A percentile compares a stretch with the other conserved stretches of the same genome.
phyloP scores from a whole-genome alignment of 2,113 vertebrate genomes.

The Thamnophis sirtalis region DNA sequence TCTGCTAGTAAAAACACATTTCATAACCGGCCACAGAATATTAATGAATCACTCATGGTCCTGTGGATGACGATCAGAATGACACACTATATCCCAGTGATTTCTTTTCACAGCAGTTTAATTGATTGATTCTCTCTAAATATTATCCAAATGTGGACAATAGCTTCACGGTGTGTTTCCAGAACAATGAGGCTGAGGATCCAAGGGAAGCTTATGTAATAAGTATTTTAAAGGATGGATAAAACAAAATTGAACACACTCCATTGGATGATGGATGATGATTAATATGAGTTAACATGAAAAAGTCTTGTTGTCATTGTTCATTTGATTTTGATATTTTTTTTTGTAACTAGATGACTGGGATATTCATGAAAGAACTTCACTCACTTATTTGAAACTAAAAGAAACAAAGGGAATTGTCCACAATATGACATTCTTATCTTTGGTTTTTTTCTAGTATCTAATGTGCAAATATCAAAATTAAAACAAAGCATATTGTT shows the following conservation, averaged over 20 bases:
- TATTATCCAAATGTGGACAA: not conserved
- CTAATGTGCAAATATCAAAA: constrained; percentile 4
- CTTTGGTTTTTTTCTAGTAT: not conserved
- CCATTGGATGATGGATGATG: not conserved
- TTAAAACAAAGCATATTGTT: not conserved
- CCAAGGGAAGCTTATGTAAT: not conserved
- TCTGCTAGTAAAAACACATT: constrained; percentile 19
- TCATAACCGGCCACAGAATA: not conserved
- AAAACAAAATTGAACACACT: not conserved
- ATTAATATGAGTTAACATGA: constrained; percentile 4
- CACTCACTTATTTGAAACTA: not conserved
- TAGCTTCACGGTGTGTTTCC: constrained; percentile 26
- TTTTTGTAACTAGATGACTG: not conserved
- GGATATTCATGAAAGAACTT: not conserved
- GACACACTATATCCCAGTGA: not conserved
- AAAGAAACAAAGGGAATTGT: not conserved
- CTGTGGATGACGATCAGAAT: not conserved
- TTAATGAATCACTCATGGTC: constrained; percentile 26
- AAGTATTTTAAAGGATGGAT: constrained; percentile 23
- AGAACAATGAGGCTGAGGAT: not conserved
- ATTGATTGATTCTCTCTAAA: constrained; percentile 41
- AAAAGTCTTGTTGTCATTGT: not conserved
- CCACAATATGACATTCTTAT: not conserved
- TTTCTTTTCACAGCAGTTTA: constrained; percentile 36
- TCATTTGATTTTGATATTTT: not conserved